Evolutionary conservation across 2,113 vertebrate genomes (phyloP).

Genomic region (Paramormyrops kingsleyae): DNA sequence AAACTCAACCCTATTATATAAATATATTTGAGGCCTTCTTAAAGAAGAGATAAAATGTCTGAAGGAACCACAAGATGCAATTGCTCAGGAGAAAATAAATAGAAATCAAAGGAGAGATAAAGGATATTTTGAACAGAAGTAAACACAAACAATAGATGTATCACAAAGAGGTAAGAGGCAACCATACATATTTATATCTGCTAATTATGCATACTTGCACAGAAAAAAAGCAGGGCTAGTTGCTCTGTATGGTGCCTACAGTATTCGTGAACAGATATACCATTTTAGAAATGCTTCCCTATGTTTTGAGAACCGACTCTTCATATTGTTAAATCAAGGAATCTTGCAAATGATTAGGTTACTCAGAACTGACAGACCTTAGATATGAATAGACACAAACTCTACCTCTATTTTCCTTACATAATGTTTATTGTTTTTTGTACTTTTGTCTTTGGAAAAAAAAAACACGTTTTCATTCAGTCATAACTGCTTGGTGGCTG

Average conservation of each 20-base stretch:
- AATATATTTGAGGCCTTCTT: conserved; percentile 5
- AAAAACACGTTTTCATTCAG: background rate
- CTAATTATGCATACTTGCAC: background rate
- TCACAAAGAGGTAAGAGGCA: background rate
- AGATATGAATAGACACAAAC: background rate
- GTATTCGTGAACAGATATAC: background rate
- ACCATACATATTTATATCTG: background rate
- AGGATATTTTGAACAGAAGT: background rate
- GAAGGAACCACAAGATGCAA: background rate
- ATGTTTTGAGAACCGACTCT: background rate
- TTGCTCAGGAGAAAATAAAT: background rate
- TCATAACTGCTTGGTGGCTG: background rate
- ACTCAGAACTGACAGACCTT: background rate
- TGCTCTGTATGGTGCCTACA: background rate
- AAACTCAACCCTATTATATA: conserved; percentile 8
- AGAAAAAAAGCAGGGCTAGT: background rate
- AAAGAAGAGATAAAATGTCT: background rate
- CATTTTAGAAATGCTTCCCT: background rate
- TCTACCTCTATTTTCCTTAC: background rate
- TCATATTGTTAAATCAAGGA: background rate
- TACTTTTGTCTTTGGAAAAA: background rate
- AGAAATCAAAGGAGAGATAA: background rate
- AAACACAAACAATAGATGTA: background rate
- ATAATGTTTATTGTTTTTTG: background rate
- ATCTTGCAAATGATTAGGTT: background rate